Conservation (phyloP, 30 jellyfish, hydroid and myxozoan species). For the Aurelia sp. region DNA sequence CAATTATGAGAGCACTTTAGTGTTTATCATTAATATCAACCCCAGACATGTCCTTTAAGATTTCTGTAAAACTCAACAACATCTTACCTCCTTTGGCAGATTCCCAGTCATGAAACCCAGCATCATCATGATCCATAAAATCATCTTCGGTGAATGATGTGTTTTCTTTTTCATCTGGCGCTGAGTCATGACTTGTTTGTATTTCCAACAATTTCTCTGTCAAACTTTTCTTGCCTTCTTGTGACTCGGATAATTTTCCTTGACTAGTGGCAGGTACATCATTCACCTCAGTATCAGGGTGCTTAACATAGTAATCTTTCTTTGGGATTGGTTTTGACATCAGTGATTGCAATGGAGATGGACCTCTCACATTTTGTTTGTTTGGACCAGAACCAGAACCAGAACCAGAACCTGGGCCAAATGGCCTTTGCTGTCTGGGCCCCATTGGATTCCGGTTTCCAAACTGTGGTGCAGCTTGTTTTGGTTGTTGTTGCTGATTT, state of each 20-base stretch:
- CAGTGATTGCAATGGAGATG: constrained; percentile 35
- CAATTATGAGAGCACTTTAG: no score
- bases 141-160: neutral
- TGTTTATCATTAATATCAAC: no score
- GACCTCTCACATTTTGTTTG: no score
- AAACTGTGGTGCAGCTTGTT: no score
- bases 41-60: no score
- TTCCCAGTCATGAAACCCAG: constrained; percentile 36
- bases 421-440: no score
- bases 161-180: neutral
- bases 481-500: no score
- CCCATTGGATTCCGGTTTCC: no score
- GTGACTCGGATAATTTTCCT: neutral
- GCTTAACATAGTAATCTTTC: constrained; percentile 6
- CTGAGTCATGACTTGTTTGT: neutral
- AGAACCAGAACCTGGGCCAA: no score
- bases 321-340: constrained; percentile 56
- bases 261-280: neutral
- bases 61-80: no score
- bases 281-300: neutral
- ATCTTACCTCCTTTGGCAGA: constrained; percentile 5
- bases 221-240: neutral
- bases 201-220: no score
- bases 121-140: constrained; percentile 25
- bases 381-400: no score